Evolutionary conservation across 2,888 invertebrate species (phyloP).

Genomic region (Dasysyrphus albostriatus): DNA sequence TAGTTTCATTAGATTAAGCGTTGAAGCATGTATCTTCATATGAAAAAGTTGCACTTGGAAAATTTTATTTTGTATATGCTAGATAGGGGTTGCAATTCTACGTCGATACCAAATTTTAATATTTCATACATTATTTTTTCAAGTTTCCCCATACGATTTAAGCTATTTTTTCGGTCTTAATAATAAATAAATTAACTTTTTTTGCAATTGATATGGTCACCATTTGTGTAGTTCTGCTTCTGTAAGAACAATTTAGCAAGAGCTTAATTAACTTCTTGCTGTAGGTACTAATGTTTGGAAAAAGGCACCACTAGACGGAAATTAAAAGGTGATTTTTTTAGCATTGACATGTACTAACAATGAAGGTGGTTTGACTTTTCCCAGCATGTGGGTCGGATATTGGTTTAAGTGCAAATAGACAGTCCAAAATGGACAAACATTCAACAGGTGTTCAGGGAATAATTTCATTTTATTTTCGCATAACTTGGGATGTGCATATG

Average conservation of each 20-base stretch:
- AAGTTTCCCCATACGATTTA: too few relatives aligned
- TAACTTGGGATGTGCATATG: neutral
- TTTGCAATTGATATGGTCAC: neutral
- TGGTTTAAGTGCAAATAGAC: neutral
- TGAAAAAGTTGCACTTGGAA: too few relatives aligned
- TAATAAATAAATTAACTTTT: too few relatives aligned
- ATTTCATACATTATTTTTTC: too few relatives aligned
- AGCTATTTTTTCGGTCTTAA: too few relatives aligned
- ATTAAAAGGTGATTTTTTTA: constrained; percentile 26
- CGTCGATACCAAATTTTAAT: too few relatives aligned
- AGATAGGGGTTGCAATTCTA: too few relatives aligned
- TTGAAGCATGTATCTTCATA: too few relatives aligned
- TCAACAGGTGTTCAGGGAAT: constrained; percentile 29
- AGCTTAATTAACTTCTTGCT: constrained; percentile 32
- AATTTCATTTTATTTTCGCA: constrained; percentile 4
- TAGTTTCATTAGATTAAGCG: too few relatives aligned
- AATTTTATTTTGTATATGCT: too few relatives aligned
- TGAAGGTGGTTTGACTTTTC: neutral
- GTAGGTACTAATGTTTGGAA: constrained; percentile 1
- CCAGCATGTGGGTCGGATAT: neutral
- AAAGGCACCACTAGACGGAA: constrained; percentile 9
- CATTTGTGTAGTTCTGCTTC: neutral
- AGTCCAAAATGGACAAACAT: constrained; percentile 4
- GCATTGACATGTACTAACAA: neutral
- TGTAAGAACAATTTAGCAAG: constrained; percentile 24